phyloP scores from a whole-genome alignment of 2,797 vertebrate species.

The Smutsia temminckii region DNA sequence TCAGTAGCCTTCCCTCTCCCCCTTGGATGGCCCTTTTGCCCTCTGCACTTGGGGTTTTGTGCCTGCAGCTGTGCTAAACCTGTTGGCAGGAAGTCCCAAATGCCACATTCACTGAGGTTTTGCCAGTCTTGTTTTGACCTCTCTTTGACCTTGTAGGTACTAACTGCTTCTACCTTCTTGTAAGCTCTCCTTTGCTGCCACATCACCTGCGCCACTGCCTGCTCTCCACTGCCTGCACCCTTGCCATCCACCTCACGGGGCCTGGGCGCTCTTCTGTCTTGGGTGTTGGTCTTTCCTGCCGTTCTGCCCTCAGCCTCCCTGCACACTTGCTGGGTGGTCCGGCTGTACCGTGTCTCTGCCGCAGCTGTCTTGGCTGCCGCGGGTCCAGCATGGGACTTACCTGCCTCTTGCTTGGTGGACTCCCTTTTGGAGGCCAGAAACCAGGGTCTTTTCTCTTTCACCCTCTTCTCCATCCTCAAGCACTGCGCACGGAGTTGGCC shows the following conservation, averaged over 20 bases:
- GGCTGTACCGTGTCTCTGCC: rapidly evolving
- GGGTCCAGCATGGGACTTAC: neutral
- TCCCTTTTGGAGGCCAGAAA: neutral
- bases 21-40: neutral
- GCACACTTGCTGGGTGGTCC: neutral
- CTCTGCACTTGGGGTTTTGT: neutral
- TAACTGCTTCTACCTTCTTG: neutral
- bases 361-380: rapidly evolving
- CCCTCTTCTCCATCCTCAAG: neutral
- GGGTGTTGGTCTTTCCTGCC: rapidly evolving
- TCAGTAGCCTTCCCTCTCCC: neutral
- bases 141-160: rapidly evolving
- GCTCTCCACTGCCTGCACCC: neutral
- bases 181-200: too few species aligned
- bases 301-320: neutral
- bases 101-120: neutral
- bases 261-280: rapidly evolving
- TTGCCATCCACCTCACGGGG: rapidly evolving
- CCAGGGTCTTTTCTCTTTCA: neutral
- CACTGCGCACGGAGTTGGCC: rapidly evolving
- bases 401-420: neutral
- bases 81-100: neutral
- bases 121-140: neutral
- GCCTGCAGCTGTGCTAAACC: neutral
- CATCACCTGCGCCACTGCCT: neutral